Percentiles rank a stretch among this genome's conserved stretches.
These are phyloP conservation scores for Hippoglossus stenolepis DNA, from an alignment of 2,113 vertebrate genomes.

Conservation along the genomic window DNA sequence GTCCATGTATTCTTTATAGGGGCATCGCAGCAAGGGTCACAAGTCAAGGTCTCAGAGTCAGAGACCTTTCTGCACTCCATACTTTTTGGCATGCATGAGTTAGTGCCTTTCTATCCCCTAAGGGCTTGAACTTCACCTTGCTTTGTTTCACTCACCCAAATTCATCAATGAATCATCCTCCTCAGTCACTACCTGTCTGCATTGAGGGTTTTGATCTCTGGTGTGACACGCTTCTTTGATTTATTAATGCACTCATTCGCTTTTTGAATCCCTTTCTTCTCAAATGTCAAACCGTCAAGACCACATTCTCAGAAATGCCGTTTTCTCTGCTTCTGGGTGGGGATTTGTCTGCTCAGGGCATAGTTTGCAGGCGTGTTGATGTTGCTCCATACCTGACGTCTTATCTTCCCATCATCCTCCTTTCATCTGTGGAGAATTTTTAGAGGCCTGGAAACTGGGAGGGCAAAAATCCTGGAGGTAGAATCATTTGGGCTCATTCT, in stretches of 20 bases:
- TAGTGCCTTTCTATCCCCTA: conserved; percentile 7
- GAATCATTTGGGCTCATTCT: conserved; percentile 15
- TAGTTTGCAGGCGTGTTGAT: conserved; percentile 27
- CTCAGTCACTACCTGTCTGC: conserved; percentile 11
- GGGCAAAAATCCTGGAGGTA: conserved; percentile 1
- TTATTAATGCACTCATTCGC: conserved; percentile 56
- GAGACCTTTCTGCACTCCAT: conserved; percentile 42
- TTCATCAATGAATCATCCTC: conserved; percentile 50
- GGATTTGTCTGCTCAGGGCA: conserved; percentile 25
- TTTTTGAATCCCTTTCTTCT: conserved; percentile 46
- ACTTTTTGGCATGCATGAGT: conserved; percentile 53
- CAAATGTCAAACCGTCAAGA: conserved; percentile 38
- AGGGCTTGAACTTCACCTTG: conserved; percentile 43
- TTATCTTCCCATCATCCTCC: conserved; percentile 49
- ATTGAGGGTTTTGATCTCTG: conserved; percentile 37
- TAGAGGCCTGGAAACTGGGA: conserved; percentile 4
- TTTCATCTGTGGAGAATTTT: conserved; percentile 43
- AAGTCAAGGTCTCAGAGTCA: conserved; percentile 48
- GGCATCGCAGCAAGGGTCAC: conserved; percentile 45
- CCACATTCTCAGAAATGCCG: conserved; percentile 14
- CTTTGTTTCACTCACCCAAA: conserved; percentile 8
- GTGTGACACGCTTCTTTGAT: conserved; percentile 46
- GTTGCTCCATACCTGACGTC: conserved; percentile 45
- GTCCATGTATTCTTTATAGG: conserved; percentile 53
- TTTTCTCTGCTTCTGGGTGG: background rate